Conservation (phyloP, 2,888 invertebrate species). For the Drosophila bunnanda region DNA sequence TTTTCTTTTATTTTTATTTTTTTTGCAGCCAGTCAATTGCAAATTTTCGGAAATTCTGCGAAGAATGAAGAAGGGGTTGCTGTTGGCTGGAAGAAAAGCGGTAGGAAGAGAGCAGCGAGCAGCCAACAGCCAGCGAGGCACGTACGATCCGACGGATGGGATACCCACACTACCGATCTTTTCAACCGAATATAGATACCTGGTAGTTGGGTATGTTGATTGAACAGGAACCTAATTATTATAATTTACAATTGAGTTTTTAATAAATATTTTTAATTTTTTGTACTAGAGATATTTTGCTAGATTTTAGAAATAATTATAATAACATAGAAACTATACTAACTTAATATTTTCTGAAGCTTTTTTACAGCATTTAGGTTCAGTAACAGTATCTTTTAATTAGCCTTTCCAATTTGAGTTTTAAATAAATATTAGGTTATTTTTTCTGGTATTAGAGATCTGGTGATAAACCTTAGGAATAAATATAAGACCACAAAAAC, state of each 20-base stretch:
- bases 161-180: conserved; percentile 27
- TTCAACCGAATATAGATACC: conserved; percentile 37
- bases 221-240: neutral
- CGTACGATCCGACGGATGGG: conserved; percentile 52
- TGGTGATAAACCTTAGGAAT: too few species aligned
- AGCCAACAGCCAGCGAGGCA: conserved; percentile 35
- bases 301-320: neutral
- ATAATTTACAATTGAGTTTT: neutral
- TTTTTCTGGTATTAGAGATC: too few species aligned
- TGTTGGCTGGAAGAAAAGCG: conserved; percentile 7
- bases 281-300: neutral
- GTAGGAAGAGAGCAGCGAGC: conserved; percentile 4
- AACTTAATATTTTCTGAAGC: too few species aligned
- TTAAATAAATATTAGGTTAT: too few species aligned
- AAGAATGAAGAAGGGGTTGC: conserved; percentile 12
- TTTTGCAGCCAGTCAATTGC: conserved; percentile 74
- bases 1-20: neutral
- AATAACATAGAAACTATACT: too few species aligned
- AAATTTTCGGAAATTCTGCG: conserved; percentile 78
- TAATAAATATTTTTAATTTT: neutral
- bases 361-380: too few species aligned
- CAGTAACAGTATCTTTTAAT: too few species aligned
- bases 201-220: neutral
- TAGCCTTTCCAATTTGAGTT: too few species aligned
- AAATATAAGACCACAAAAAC: too few species aligned